Percentiles rank a stretch among this genome's conserved stretches.
phyloP scores from a whole-genome alignment of 2,888 invertebrate species.

The Brenthis ino region DNA sequence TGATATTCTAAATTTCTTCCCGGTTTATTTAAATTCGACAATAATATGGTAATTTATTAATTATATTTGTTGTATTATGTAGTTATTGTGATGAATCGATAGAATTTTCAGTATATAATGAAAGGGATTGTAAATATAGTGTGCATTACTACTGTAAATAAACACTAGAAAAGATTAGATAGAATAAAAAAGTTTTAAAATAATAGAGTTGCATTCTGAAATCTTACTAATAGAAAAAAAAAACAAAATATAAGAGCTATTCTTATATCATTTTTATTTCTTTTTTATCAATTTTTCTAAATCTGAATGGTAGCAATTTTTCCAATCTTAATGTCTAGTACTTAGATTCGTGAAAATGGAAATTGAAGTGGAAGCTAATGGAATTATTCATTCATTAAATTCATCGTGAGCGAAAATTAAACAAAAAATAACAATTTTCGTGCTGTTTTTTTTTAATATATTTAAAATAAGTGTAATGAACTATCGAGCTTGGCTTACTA shows the following conservation, averaged over 20 bases:
- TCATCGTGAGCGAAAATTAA: slow-evolving; percentile 17
- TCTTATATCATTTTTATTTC: too few relatives aligned
- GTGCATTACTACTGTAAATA: slow-evolving; percentile 28
- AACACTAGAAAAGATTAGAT: slow-evolving; percentile 11
- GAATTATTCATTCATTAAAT: neutral
- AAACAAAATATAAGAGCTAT: neutral
- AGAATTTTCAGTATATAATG: slow-evolving; percentile 1
- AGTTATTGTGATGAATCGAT: neutral
- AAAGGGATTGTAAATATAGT: slow-evolving; percentile 39
- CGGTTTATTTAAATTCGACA: slow-evolving; percentile 24
- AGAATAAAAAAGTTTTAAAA: neutral
- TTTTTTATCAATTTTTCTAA: neutral
- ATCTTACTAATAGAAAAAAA: neutral
- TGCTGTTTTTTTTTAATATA: slow-evolving; percentile 1
- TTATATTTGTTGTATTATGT: slow-evolving; percentile 10
- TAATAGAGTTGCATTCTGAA: neutral
- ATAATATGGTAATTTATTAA: slow-evolving; percentile 17
- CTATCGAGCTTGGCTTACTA: slow-evolving; percentile 33
- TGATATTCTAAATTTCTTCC: slow-evolving; percentile 7
- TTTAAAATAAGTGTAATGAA: slow-evolving; percentile 2
- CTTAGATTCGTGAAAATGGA: neutral
- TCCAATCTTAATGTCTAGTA: slow-evolving; percentile 15
- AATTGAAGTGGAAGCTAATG: slow-evolving; percentile 7
- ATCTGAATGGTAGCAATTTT: slow-evolving; percentile 12
- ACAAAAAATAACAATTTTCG: neutral